Conservation (phyloP, 2,113 vertebrate species). For the Tragelaphus imberbis region DNA sequence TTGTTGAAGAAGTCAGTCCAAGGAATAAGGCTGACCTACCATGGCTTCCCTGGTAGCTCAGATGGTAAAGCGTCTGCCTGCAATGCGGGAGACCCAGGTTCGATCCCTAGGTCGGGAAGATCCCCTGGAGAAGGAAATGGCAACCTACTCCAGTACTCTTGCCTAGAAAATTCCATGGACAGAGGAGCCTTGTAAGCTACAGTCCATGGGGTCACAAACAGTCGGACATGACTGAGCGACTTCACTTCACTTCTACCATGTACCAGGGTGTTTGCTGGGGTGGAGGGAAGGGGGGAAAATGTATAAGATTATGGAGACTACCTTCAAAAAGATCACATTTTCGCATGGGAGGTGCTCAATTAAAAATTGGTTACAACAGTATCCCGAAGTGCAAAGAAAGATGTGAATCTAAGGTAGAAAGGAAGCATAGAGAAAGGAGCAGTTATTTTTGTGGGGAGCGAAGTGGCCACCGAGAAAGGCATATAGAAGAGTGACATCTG, state of each 20-base stretch:
- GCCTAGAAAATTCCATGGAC: not conserved
- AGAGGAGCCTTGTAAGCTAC: not conserved
- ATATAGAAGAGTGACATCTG: not conserved
- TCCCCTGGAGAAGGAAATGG: not conserved
- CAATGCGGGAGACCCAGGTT: not conserved
- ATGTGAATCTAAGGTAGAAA: not conserved
- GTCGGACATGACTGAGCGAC: not conserved
- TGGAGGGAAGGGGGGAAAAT: not conserved
- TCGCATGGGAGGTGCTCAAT: not conserved
- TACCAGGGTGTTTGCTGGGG: not conserved
- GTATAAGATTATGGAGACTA: not conserved
- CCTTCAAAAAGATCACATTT: not conserved
- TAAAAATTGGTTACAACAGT: not conserved
- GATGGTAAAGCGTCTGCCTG: not conserved
- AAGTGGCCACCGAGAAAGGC: not conserved
- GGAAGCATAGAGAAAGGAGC: not conserved
- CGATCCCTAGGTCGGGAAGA: accelerated
- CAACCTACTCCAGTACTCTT: not conserved
- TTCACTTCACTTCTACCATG: not conserved
- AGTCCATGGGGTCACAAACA: not conserved
- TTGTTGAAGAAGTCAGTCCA: not conserved
- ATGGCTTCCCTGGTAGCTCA: not conserved
- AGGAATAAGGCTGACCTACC: not conserved
- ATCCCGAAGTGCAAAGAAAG: not conserved
- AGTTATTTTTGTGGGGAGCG: not conserved